These are phyloP conservation scores for Coelopa pilipes DNA, from an alignment of 2,888 invertebrate species.

Conservation along the genomic window DNA sequence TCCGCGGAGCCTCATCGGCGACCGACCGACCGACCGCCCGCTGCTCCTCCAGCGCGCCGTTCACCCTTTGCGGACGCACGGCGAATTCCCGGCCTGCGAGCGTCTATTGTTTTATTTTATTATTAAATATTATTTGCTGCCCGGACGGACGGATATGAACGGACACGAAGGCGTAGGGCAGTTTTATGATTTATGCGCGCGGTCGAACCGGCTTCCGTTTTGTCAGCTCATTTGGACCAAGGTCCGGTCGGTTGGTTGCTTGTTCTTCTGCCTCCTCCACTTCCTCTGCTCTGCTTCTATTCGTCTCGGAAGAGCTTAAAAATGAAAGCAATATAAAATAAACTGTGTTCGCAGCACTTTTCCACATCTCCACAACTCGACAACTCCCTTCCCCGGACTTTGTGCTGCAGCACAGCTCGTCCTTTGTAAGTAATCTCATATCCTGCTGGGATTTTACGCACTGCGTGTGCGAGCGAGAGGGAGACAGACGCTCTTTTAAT, in stretches of 20 bases:
- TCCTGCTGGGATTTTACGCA: conserved; percentile 25
- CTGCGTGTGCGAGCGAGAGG: too few species aligned
- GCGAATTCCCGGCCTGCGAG: too few species aligned
- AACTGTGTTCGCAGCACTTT: conserved; percentile 15
- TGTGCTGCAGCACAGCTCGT: not conserved
- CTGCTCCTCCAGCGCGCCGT: not conserved
- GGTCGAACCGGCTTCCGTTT: conserved; percentile 36
- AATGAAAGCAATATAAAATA: conserved; percentile 3
- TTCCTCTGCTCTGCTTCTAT: conserved; percentile 14
- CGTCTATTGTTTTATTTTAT: conserved; percentile 38
- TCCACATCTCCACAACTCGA: conserved; percentile 21
- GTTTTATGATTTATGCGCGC: conserved; percentile 39
- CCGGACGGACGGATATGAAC: not conserved
- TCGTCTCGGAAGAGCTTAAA: conserved; percentile 20
- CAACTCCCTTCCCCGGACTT: not conserved
- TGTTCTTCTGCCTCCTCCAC: not conserved
- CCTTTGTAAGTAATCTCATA: conserved; percentile 22
- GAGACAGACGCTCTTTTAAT: conserved; percentile 10
- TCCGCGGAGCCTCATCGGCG: not conserved
- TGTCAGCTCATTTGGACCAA: conserved; percentile 25
- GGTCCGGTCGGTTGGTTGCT: not conserved
- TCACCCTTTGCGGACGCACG: not conserved
- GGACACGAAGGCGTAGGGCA: conserved; percentile 18
- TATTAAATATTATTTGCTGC: conserved; percentile 39
- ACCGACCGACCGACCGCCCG: not conserved